Percentiles rank a stretch among this genome's conserved stretches.
Evolutionary conservation across 2,888 invertebrate species (phyloP).

Genomic region (Lithosia quadra): DNA sequence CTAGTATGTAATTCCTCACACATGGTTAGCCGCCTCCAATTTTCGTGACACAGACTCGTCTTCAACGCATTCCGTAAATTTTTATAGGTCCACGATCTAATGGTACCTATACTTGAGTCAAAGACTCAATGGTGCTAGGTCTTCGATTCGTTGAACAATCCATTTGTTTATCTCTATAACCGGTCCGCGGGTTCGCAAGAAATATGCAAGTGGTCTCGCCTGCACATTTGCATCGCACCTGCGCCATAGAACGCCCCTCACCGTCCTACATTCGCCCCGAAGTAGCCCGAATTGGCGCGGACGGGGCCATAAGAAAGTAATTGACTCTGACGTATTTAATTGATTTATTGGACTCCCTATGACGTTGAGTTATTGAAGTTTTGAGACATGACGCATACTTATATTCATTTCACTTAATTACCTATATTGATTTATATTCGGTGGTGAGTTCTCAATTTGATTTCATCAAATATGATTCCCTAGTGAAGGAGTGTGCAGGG

Average conservation of each 20-base stretch:
- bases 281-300: background rate
- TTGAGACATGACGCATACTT: background rate
- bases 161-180: background rate
- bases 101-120: no score
- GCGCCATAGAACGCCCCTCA: background rate
- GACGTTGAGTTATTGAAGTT: slow-evolving; percentile 7
- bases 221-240: slow-evolving; percentile 20
- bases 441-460: background rate
- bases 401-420: background rate
- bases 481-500: no score
- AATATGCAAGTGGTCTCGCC: background rate
- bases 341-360: slow-evolving; percentile 5
- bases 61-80: no score
- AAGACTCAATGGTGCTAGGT: background rate
- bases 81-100: no score
- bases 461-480: background rate
- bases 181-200: background rate
- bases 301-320: slow-evolving; percentile 9
- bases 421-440: background rate
- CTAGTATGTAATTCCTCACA: no score
- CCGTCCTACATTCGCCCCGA: background rate
- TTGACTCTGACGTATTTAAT: slow-evolving; percentile 11
- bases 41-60: no score
- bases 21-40: no score
- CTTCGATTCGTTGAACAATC: background rate